Conservation (phyloP, 1,140 invertebrate genomes). For the Ips nitidus region DNA sequence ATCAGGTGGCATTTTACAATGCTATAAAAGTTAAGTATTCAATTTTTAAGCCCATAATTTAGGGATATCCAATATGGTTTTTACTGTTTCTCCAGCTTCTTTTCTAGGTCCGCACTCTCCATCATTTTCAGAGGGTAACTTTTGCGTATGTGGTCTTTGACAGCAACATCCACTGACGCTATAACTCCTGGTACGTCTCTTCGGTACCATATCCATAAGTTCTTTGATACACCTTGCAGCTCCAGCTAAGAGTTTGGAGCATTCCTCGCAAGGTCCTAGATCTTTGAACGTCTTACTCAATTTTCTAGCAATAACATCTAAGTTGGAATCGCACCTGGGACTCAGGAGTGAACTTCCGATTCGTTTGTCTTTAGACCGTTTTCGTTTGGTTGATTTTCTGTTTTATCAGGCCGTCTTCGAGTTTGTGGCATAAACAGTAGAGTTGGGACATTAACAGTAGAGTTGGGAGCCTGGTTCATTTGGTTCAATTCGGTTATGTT, state of each 20-base stretch:
- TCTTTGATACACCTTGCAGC: conserved; percentile 41
- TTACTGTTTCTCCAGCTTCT: no score
- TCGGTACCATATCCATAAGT: conserved; percentile 40
- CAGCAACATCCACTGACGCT: conserved; percentile 3
- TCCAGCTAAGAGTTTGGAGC: conserved; percentile 35
- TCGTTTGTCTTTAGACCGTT: conserved; percentile 39
- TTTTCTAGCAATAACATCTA: conserved; percentile 42
- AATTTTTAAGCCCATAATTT: no score
- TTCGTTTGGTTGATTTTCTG: conserved; percentile 48
- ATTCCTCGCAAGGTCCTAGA: conserved; percentile 38
- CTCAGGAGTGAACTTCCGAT: conserved; percentile 9
- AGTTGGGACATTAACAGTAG: conserved; percentile 35
- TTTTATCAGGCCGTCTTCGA: conserved; percentile 47
- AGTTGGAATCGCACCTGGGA: conserved; percentile 33
- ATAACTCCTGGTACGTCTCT: conserved; percentile 12
- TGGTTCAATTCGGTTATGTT: conserved; percentile 42
- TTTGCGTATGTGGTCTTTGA: not conserved
- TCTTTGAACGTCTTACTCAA: conserved; percentile 42
- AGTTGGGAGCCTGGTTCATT: conserved; percentile 40
- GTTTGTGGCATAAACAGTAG: conserved; percentile 38
- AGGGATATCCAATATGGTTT: no score
- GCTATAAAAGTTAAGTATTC: not conserved
- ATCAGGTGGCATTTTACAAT: not conserved
- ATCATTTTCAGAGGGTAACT: no score
- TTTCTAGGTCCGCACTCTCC: no score